Percentiles rank a stretch among this genome's conserved stretches.
Evolutionary conservation across 2,113 vertebrate genomes (phyloP).

Genomic region (Cranoglanis bouderius): DNA sequence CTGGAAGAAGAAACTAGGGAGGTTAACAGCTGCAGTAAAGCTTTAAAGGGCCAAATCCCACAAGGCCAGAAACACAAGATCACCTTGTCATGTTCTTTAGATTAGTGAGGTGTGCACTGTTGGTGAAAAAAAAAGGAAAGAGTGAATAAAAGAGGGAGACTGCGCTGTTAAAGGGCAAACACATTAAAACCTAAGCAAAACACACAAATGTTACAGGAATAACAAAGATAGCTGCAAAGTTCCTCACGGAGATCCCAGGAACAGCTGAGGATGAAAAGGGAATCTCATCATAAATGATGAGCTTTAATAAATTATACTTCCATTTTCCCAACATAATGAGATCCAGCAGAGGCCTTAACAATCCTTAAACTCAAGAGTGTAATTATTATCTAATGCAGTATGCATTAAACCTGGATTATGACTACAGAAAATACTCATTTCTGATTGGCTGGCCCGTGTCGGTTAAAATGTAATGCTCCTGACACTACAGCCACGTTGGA

Average conservation of each 20-base stretch:
- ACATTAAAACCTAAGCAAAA: not conserved
- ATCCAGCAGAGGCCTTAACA: not conserved
- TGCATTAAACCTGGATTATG: not conserved
- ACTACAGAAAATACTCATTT: not conserved
- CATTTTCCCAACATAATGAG: not conserved
- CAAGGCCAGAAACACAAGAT: slow-evolving; percentile 66
- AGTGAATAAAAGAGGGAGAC: slow-evolving; percentile 36
- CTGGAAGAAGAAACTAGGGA: slow-evolving; percentile 17
- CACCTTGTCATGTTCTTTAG: slow-evolving; percentile 87
- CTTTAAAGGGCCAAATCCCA: slow-evolving; percentile 66
- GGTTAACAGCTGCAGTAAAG: slow-evolving; percentile 1
- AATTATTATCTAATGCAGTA: not conserved
- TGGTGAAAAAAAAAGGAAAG: slow-evolving; percentile 59
- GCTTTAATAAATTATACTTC: not conserved
- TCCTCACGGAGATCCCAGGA: not conserved
- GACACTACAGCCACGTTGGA: not conserved
- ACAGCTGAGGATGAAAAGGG: not conserved
- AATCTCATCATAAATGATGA: slow-evolving; percentile 8
- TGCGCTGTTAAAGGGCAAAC: slow-evolving; percentile 6
- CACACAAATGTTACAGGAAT: not conserved
- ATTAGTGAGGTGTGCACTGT: slow-evolving; percentile 82
- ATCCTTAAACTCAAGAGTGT: not conserved
- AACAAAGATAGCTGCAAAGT: not conserved
- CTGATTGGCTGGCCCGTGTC: not conserved
- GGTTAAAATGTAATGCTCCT: not conserved